Base-by-base conservation (phyloP, 1,140 invertebrate genomes). In the Conus betulinus region DNA sequence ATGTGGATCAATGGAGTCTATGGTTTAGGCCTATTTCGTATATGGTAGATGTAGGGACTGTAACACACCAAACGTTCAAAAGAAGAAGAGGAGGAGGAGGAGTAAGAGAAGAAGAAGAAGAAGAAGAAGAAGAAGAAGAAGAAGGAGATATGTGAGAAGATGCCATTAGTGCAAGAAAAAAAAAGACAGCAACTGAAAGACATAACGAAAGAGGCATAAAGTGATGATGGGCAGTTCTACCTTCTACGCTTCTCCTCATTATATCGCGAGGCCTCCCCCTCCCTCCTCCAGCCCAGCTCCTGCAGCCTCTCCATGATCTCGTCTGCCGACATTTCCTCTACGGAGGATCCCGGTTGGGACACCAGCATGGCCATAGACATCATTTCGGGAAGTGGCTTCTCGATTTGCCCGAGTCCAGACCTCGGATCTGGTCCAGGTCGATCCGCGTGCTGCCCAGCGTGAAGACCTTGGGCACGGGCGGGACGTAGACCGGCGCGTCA, bases 271-370 rank as follows among this genome's bases (percentile, higher is more conserved):
- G 85, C 71, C 51, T 76, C 85, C 15, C 85, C 85, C 52, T 87
- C 85, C 53, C 25, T 87, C 53, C 85, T 67, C 85, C 85, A 87
- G 53, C 85, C 85, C 71, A 87, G 71, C 53, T 87, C 74, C 11
- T 87, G 71, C 8, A 87, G 71, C 17, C 71, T 23, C 17, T 23
- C 39, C 85, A 87, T 87, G 71, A 87, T 87, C n/a, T 87, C 71
- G 85, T 87, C 85, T 15, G 85, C 85, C 23, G 52, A 55, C 85
- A 87, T 78, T 3, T 76, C 53, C 10, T 74, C 84, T 6, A 53
- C 20, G 17, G 57, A 7, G 8, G 7, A 5, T 10, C 74, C 85
- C 3, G 71, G 71, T 1, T 25, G 51, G n/a, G 85, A 51, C n/a
- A 78, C 51, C 23, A 87, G 74, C 17, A 39, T 53, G 71, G 85